phyloP scores from a whole-genome alignment of 2,888 invertebrate genomes.

The Rhorus exstirpatorius region DNA sequence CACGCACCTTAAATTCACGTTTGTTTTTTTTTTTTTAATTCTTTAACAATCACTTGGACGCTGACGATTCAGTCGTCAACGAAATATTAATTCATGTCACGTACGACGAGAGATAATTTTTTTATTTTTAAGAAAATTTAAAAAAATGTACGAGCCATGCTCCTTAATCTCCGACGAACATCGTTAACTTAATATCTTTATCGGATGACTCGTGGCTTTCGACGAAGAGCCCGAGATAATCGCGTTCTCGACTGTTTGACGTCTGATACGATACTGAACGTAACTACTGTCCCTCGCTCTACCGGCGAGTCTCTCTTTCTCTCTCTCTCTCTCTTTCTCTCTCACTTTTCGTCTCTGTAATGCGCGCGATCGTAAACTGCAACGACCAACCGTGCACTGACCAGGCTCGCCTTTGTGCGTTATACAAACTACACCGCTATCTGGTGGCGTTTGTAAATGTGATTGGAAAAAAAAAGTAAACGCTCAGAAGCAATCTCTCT shows the following conservation, averaged over 20 bases:
- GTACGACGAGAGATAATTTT: too few species aligned
- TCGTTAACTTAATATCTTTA: slow-evolving; percentile 15
- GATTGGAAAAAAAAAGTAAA: slow-evolving; percentile 10
- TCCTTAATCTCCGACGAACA: neutral
- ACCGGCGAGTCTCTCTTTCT: slow-evolving; percentile 43
- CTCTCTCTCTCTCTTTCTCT: slow-evolving; percentile 2
- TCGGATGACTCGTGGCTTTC: slow-evolving; percentile 30
- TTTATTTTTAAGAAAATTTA: neutral
- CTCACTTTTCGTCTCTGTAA: slow-evolving; percentile 1
- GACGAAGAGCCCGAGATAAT: slow-evolving; percentile 4
- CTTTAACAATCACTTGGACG: too few species aligned
- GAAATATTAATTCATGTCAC: too few species aligned
- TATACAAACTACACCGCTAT: neutral
- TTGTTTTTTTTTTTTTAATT: too few species aligned
- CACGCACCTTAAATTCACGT: too few species aligned
- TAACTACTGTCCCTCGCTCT: slow-evolving; percentile 48
- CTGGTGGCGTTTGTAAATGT: slow-evolving; percentile 13
- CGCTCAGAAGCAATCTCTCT: slow-evolving; percentile 16
- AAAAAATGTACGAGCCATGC: neutral
- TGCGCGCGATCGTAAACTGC: slow-evolving; percentile 46
- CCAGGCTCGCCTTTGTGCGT: slow-evolving; percentile 12
- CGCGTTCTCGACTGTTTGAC: slow-evolving; percentile 53
- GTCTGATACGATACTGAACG: slow-evolving; percentile 65
- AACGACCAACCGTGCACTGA: slow-evolving; percentile 24
- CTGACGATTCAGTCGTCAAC: too few species aligned